These are phyloP conservation scores for Corythornis cristatus DNA, from an alignment of 2,113 vertebrate genomes.

Conservation along the genomic window DNA sequence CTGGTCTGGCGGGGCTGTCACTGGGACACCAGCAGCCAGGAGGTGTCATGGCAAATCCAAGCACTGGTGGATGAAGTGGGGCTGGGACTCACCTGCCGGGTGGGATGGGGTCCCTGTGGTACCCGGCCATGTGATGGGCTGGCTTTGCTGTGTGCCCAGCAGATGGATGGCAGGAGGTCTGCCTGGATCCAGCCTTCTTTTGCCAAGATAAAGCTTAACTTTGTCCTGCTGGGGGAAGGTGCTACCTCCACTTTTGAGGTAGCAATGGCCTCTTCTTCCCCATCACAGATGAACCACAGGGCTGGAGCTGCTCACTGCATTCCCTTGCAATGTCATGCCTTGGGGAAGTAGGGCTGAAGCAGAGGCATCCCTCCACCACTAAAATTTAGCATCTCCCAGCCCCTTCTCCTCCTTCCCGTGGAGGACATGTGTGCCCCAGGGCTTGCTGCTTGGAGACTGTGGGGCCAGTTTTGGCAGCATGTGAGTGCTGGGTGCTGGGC, in stretches of 20 bases:
- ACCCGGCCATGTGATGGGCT: neutral
- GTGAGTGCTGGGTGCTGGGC: neutral
- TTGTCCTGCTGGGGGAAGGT: neutral
- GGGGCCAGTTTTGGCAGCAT: neutral
- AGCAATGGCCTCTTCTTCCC: neutral
- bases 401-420: neutral
- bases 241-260: neutral
- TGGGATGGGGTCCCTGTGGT: neutral
- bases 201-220: neutral
- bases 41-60: rapidly evolving
- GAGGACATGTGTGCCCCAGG: neutral
- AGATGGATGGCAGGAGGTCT: neutral
- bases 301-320: neutral
- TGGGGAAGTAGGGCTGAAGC: neutral
- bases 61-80: rapidly evolving
- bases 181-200: neutral
- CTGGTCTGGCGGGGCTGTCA: neutral
- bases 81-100: neutral
- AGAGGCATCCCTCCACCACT: neutral
- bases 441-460: neutral
- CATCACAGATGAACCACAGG: rapidly evolving
- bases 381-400: neutral
- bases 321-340: rapidly evolving
- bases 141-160: rapidly evolving
- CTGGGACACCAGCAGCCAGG: rapidly evolving